Conservation (phyloP, 2,113 vertebrate genomes). For the Cinclus mexicanus region DNA sequence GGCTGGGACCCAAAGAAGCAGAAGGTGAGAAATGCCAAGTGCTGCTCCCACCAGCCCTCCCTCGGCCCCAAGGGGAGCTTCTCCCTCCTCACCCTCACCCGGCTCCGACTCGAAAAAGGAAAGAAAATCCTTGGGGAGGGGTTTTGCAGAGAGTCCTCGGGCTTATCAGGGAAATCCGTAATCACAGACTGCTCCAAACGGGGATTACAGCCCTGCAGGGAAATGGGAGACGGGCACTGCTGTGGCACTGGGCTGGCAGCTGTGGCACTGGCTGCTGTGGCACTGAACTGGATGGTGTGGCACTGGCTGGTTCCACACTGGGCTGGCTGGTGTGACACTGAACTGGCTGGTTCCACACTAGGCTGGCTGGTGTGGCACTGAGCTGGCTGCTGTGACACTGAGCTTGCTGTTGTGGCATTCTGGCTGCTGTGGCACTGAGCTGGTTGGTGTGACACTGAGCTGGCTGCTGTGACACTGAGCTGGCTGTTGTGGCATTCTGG, state of each 20-base stretch:
- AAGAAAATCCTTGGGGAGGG: conserved; percentile 32
- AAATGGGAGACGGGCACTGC: neutral
- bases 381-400: neutral
- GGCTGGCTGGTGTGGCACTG: neutral
- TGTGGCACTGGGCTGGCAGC: neutral
- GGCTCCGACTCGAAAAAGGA: neutral
- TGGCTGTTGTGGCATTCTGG: too few species aligned
- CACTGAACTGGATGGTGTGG: neutral
- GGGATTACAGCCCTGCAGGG: conserved; percentile 15
- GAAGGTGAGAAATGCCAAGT: neutral
- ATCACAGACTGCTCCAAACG: neutral
- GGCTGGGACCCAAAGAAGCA: conserved; percentile 6
- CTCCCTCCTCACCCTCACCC: neutral
- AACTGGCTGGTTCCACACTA: too few species aligned
- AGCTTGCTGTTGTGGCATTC: neutral
- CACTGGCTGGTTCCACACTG: too few species aligned
- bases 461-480: neutral
- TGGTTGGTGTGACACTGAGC: neutral
- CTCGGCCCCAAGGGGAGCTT: accelerated
- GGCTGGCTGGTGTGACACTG: too few species aligned
- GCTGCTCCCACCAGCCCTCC: neutral
- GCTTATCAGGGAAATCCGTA: conserved; percentile 48
- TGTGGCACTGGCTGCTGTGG: neutral
- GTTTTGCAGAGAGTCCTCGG: conserved; percentile 3
- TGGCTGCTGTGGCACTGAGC: neutral